Base-by-base conservation (phyloP, 30 jellyfish, hydroid and myxozoan genomes). In the Morbakka virulenta region DNA sequence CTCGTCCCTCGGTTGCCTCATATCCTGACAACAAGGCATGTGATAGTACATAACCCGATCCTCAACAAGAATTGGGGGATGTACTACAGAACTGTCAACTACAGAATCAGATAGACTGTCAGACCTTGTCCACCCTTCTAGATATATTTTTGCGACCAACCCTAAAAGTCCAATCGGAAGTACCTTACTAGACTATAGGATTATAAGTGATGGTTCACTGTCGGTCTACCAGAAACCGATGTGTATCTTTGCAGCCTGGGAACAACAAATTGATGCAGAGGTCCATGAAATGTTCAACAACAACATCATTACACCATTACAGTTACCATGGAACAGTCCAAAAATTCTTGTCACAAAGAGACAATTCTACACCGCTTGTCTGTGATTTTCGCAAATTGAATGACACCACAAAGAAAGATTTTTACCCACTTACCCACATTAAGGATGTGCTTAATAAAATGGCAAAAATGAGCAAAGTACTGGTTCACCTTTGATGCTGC, bases 401-500 rank as follows among this genome's bases (percentile, higher is more conserved):
- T n/a, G n/a, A n/a, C n/a, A n/a, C n/a, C n/a, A n/a, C n/a, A n/a
- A n/a, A n/a, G n/a, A n/a, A n/a, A n/a, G n/a, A n/a, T n/a, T n/a
- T n/a, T n/a, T n/a, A n/a, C n/a, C n/a, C n/a, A n/a, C n/a, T n/a
- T n/a, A n/a, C n/a, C n/a, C n/a, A n/a, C n/a, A n/a, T n/a, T n/a
- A n/a, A n/a, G n/a, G n/a, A n/a, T n/a, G n/a, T n/a, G n/a, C n/a
- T n/a, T n/a, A n/a, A n/a, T n/a, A n/a, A n/a, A n/a, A n/a, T n/a
- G n/a, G n/a, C n/a, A n/a, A n/a, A n/a, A n/a, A n/a, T n/a, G n/a
- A n/a, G 79, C 79, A 26, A 1, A 31, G 26, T 67, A 26, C 35
- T 67, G 79, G 79, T 24, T 64, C 57, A 67, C 79, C 1, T 28
- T 67, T 2, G 79, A 67, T 31, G 79, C 79, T 1, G 69, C 66